Base-by-base conservation (phyloP, 2,888 invertebrate genomes). In the Lapara coniferarum region DNA sequence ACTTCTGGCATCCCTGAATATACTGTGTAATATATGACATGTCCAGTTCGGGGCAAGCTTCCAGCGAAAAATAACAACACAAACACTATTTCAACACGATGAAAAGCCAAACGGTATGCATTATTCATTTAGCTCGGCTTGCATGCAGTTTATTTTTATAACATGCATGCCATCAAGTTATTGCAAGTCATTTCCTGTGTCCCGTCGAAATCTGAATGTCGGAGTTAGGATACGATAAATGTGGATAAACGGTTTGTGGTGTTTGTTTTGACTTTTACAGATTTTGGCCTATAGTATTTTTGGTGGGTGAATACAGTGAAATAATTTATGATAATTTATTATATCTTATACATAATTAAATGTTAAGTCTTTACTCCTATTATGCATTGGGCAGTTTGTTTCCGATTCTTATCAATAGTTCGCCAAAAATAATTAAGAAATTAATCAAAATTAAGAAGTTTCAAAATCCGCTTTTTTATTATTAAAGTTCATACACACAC, bases 31-130 rank as follows among this genome's bases (percentile, higher is more conserved):
- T 75, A 79, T 81, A 86, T 80, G 77, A 66, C 73, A 79, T 85
- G 89, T 89, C 89, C 90, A 81, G 88, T 81, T 73, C 77, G 80
- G 84, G 90, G 90, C 90, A 90, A 81, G 77, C 74, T 88, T 90
- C 89, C 90, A 89, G 89, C 79, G 81, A 85, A 88, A 90, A 87
- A 88, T 88, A 90, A 89, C 86, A 89, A 83, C 16, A 63, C 84
- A 84, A 85, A 84, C 85, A 83, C 82, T 79, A 89, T 91, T 89
- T 90, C 87, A 90, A 89, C 89, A 87, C 83, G 81, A 84, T 85
- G 88, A 89, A 89, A 89, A 86, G 89, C 88, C 89, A 88, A 90
- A 87, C 86, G 79, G 80, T 83, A 83, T 89, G 85, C 83, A 88
- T 89, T 88, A 90, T 90, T 89, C 88, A 89, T 89, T 80, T 78